Evolutionary conservation across 2,113 vertebrate species (phyloP), one percentile per base, ranked within the genome.

Genomic region (Himantopus leucocephalus): DNA sequence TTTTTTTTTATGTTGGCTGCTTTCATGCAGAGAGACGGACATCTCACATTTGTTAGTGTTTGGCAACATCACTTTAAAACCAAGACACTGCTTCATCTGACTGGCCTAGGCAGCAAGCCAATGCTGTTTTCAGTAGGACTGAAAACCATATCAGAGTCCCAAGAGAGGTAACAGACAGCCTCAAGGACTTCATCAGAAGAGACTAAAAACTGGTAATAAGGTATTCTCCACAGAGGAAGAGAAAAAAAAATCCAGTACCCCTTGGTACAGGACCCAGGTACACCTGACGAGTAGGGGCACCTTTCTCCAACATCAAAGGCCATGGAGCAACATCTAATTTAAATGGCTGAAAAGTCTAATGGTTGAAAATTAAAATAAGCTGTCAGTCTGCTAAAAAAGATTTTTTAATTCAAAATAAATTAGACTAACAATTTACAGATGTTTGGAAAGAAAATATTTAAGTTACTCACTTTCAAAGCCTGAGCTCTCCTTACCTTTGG

Each of bases 391-490:
- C 78, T 97, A 92, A 96, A 97, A 97, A 96, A 82, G 10, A 72
- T 81, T 94, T 97, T 94, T 97, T 94, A 98, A 98, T 97, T 98
- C 97, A 97, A 98, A 98, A 98, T 98, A 98, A 98, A 97, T 98
- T 73, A 66, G 60, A 71, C 96, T 98, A 98, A 98, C 96, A 98
- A 95, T 97, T 96, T 98, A 95, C 98, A 98, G 98, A 98, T 98
- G 97, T 98, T 97, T 98, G 97, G 97, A 97, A 97, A 96, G 95
- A 97, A 98, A 98, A 95, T 73, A 83, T 96, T 97, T 94, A 94
- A 77, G 87, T 94, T 97, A 95, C 85, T 97, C 15, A 0, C 62
- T 97, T 98, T 97, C 96, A 97, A 97, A 98, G 85, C 75, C 91
- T 89, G 66, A 70, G 86, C 34, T n/a, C 37, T 96, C 82, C 64